A percentile compares a stretch with the other conserved stretches of the same genome.
phyloP scores from a whole-genome alignment of 23 tunicate species.

The Ascidia mentula region DNA sequence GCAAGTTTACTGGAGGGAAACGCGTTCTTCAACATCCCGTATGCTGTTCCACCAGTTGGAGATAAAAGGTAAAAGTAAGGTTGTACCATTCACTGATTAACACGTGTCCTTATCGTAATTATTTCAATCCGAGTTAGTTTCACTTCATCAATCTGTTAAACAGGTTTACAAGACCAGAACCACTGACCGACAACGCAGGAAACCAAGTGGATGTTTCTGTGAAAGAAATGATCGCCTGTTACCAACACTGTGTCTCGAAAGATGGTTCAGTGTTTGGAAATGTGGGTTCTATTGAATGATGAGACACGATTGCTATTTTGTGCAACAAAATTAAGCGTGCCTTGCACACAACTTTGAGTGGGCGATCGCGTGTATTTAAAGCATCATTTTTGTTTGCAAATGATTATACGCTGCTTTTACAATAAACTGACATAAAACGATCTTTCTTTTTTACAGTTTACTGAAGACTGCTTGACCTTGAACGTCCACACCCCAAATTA shows the following conservation, averaged over 20 bases:
- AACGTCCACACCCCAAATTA: conserved; percentile 63
- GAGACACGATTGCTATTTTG: no score
- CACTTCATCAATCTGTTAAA: background rate
- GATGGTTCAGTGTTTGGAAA: background rate
- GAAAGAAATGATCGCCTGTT: background rate
- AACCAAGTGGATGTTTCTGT: background rate
- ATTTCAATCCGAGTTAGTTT: background rate
- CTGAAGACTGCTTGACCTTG: conserved; percentile 74
- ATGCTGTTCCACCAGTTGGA: conserved; percentile 9
- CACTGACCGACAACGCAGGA: background rate
- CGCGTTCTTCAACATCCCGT: conserved; percentile 12
- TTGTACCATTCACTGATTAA: background rate
- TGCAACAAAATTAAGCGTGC: no score
- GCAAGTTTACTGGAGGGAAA: background rate
- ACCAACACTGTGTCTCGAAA: background rate
- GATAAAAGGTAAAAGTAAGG: background rate
- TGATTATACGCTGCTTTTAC: no score
- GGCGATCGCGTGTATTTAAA: no score
- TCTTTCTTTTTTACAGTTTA: conserved; percentile 30
- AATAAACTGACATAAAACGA: no score
- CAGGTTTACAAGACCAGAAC: background rate
- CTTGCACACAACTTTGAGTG: no score
- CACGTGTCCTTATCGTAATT: background rate
- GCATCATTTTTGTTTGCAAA: no score
- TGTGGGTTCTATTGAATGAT: background rate